phyloP scores from a whole-genome alignment of 2,797 vertebrate species.

The Karalla daura region DNA sequence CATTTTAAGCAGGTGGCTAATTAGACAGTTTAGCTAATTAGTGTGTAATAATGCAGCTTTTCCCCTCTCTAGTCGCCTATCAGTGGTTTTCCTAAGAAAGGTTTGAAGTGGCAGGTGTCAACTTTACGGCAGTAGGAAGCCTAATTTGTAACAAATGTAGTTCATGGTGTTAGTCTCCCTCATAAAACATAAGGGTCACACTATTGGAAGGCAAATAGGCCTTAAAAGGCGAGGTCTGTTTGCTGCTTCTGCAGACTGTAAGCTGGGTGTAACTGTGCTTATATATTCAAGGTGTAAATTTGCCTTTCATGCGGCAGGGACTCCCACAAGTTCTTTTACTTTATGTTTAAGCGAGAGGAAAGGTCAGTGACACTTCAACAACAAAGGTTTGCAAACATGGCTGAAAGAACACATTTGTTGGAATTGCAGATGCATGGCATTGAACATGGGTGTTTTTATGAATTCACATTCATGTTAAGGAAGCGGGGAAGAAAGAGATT shows the following conservation, averaged over 20 bases:
- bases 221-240: conserved; percentile 18
- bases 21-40: conserved; percentile 13
- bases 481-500: conserved; percentile 5
- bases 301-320: conserved; percentile 9
- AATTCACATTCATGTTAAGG: neutral
- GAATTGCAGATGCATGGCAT: neutral
- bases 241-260: conserved; percentile 7
- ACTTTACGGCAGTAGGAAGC: conserved; percentile 71
- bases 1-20: conserved; percentile 1
- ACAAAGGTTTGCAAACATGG: neutral
- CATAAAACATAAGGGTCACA: conserved; percentile 70
- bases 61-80: conserved; percentile 6
- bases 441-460: neutral
- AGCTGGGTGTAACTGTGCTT: neutral
- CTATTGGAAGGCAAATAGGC: conserved; percentile 45
- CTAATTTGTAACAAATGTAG: conserved; percentile 81
- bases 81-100: conserved; percentile 38
- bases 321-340: conserved; percentile 7
- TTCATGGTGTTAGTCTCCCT: conserved; percentile 61
- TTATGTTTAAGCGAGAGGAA: neutral
- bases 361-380: neutral
- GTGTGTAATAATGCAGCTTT: neutral
- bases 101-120: conserved; percentile 81
- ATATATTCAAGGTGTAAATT: conserved; percentile 17
- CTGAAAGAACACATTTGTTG: neutral